Evolutionary conservation across 2,888 invertebrate species (phyloP).

Genomic region (Pegoplata infirma): DNA sequence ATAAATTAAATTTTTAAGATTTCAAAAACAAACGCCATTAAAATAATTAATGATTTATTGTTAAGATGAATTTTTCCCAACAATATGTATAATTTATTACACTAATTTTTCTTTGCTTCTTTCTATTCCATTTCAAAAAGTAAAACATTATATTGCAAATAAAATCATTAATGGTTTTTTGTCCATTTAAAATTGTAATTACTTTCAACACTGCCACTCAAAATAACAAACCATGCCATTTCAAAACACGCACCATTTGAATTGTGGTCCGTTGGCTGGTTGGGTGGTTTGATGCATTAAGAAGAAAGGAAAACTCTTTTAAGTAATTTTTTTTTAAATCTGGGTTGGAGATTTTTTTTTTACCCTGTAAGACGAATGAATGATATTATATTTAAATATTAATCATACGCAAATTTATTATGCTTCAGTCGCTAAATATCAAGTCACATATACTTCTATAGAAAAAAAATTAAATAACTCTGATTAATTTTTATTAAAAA

Average conservation of each 20-base stretch:
- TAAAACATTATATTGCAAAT: slow-evolving; percentile 11
- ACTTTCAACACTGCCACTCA: not conserved
- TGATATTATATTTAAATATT: too few relatives aligned
- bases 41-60: slow-evolving; percentile 25
- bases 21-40: not conserved
- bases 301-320: too few relatives aligned
- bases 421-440: too few relatives aligned
- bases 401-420: too few relatives aligned
- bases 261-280: not conserved
- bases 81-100: not conserved
- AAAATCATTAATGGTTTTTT: not conserved
- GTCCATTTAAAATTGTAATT: slow-evolving; percentile 9
- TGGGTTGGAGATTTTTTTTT: too few relatives aligned
- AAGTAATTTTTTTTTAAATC: too few relatives aligned
- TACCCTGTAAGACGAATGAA: too few relatives aligned
- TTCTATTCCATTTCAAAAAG: not conserved
- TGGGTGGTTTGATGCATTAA: not conserved
- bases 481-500: too few relatives aligned
- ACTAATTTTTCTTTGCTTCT: not conserved
- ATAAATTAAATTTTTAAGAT: slow-evolving; percentile 21
- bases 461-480: too few relatives aligned
- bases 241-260: slow-evolving; percentile 11
- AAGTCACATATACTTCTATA: too few relatives aligned
- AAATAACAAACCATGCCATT: not conserved
- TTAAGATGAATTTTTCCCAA: not conserved